These are phyloP conservation scores for Hemistola chrysoprasaria DNA, from an alignment of 2,888 invertebrate species.

Conservation along the genomic window DNA sequence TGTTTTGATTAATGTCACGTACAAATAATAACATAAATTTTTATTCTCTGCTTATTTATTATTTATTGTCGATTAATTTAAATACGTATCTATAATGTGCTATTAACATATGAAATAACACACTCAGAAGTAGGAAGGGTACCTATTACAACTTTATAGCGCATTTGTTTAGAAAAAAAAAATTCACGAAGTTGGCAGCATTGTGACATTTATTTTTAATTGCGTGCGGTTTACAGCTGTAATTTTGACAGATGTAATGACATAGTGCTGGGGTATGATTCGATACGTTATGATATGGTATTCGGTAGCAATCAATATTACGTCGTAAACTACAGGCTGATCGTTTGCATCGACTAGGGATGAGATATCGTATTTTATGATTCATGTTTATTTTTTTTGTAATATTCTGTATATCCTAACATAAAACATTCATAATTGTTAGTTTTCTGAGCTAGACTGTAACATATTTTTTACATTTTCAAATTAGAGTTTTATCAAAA, in stretches of 20 bases:
- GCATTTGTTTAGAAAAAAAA: too few relatives aligned
- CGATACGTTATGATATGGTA: slow-evolving; percentile 36
- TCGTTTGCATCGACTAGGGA: slow-evolving; percentile 48
- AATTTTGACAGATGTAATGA: slow-evolving; percentile 40
- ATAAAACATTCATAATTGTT: too few relatives aligned
- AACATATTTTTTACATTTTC: too few relatives aligned
- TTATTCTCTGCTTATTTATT: too few relatives aligned
- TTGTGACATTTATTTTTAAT: slow-evolving; percentile 2
- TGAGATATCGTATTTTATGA: slow-evolving; percentile 2
- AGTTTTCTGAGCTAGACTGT: too few relatives aligned
- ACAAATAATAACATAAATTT: slow-evolving; percentile 10
- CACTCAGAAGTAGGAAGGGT: too few relatives aligned
- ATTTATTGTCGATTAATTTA: slow-evolving; percentile 18
- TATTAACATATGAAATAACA: too few relatives aligned
- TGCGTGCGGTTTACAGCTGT: slow-evolving; percentile 36
- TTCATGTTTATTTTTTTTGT: too few relatives aligned
- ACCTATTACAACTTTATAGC: too few relatives aligned
- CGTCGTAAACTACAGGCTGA: slow-evolving; percentile 49
- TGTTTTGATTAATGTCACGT: slow-evolving; percentile 19
- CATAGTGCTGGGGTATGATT: slow-evolving; percentile 10
- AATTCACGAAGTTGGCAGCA: neutral
- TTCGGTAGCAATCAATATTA: slow-evolving; percentile 54
- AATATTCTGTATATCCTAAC: too few relatives aligned
- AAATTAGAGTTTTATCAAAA: too few relatives aligned
- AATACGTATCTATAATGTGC: slow-evolving; percentile 2